Evolutionary conservation across 2,797 vertebrate genomes (phyloP).

Genomic region (Podargus strigoides): DNA sequence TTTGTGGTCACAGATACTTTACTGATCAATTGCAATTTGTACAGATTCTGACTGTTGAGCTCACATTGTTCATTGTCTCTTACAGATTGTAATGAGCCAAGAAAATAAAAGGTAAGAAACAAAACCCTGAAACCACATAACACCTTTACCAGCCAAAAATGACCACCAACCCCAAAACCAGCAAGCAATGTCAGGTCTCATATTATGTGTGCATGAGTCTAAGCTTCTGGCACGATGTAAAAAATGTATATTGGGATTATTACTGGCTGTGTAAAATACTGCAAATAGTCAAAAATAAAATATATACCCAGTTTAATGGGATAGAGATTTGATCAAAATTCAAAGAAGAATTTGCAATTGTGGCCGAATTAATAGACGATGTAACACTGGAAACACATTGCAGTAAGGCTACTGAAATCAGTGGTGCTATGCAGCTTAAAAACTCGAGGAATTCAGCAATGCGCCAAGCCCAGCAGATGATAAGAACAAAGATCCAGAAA

Average conservation of each 20-base stretch:
- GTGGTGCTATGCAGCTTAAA: neutral
- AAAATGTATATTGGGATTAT: neutral
- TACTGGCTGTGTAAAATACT: neutral
- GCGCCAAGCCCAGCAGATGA: neutral
- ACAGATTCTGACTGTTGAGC: neutral
- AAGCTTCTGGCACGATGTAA: neutral
- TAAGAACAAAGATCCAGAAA: neutral
- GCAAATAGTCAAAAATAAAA: neutral
- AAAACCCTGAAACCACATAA: neutral
- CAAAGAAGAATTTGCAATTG: neutral
- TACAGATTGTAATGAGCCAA: neutral
- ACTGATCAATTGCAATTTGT: neutral
- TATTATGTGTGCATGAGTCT: neutral
- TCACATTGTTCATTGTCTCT: neutral
- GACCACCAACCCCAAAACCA: neutral
- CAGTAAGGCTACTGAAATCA: too few species aligned
- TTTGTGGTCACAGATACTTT: neutral
- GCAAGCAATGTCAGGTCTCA: neutral
- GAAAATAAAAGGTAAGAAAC: neutral
- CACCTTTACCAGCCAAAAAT: neutral
- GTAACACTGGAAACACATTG: neutral
- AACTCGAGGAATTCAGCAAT: neutral
- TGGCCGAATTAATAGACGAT: neutral
- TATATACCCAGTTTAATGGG: accelerated
- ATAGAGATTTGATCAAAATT: neutral